These are phyloP conservation scores for Eristalis arbustorum DNA, from an alignment of 2,888 invertebrate species.

Conservation along the genomic window DNA sequence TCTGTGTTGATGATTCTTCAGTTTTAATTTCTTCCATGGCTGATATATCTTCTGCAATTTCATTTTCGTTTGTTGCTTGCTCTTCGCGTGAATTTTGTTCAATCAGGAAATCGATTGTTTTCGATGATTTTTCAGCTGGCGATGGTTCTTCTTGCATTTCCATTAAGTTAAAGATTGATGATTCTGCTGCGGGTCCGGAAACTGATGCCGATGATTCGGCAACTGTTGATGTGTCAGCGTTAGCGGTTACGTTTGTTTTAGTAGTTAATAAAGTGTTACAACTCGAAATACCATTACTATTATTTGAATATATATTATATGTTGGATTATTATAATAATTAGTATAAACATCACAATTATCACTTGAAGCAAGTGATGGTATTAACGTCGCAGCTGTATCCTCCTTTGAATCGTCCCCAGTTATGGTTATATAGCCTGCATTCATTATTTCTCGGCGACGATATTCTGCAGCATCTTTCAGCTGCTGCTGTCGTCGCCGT, in stretches of 20 bases:
- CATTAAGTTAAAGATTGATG: not conserved
- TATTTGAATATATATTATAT: slow-evolving; percentile 49
- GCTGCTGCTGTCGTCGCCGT: slow-evolving; percentile 63
- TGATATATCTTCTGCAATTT: not conserved
- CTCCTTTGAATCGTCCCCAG: slow-evolving; percentile 46
- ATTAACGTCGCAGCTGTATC: slow-evolving; percentile 49
- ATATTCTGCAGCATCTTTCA: slow-evolving; percentile 25
- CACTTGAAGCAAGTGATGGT: slow-evolving; percentile 51
- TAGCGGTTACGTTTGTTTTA: not conserved
- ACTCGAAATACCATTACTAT: slow-evolving; percentile 50
- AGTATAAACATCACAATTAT: slow-evolving; percentile 73
- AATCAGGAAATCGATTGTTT: not conserved
- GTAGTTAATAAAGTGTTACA: not conserved
- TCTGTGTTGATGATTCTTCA: not conserved
- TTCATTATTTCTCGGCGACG: slow-evolving; percentile 13
- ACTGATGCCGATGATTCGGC: not conserved
- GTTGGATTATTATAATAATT: slow-evolving; percentile 72
- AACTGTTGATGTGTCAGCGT: not conserved
- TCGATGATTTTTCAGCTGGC: not conserved
- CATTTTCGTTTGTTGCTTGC: not conserved
- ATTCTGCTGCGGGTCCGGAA: not conserved
- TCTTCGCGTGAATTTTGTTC: not conserved
- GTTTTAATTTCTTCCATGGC: not conserved
- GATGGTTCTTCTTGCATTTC: not conserved
- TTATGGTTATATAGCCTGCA: slow-evolving; percentile 37